phyloP scores from a whole-genome alignment of 2,888 invertebrate genomes.

The Ochropleura leucogaster region DNA sequence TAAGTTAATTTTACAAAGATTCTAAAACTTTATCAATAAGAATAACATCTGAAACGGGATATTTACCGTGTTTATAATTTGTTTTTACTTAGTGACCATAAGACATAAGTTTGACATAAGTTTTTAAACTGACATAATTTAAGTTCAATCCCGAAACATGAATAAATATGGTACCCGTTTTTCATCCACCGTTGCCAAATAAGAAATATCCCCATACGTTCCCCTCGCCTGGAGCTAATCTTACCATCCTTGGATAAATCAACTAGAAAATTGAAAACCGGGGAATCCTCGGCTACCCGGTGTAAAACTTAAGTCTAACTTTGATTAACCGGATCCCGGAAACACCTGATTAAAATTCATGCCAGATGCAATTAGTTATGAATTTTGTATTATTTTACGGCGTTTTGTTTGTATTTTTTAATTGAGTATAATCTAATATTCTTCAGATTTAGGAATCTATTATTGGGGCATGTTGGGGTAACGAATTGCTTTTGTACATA shows the following conservation, averaged over 20 bases:
- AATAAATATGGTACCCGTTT: slow-evolving; percentile 17
- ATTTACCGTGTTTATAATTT: too few relatives aligned
- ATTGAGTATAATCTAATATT: too few relatives aligned
- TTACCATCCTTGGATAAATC: slow-evolving; percentile 83
- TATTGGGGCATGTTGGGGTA: neutral
- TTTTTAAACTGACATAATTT: too few relatives aligned
- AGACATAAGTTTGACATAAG: too few relatives aligned
- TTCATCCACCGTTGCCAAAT: slow-evolving; percentile 34
- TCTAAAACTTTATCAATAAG: neutral
- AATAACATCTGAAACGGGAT: too few relatives aligned
- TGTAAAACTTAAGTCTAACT: slow-evolving; percentile 76
- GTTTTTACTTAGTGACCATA: too few relatives aligned
- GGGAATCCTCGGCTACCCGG: slow-evolving; percentile 50
- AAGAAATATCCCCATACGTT: slow-evolving; percentile 60
- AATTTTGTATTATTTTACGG: slow-evolving; percentile 25
- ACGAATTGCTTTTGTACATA: neutral
- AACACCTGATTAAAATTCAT: slow-evolving; percentile 76
- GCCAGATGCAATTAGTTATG: slow-evolving; percentile 44
- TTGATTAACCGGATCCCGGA: slow-evolving; percentile 78
- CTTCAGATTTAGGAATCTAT: neutral
- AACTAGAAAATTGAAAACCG: slow-evolving; percentile 87
- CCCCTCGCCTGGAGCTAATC: slow-evolving; percentile 71
- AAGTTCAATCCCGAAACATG: neutral
- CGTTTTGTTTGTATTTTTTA: neutral
- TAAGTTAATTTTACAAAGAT: neutral